phyloP scores from a whole-genome alignment of 30 jellyfish, hydroid and myxozoan genomes.

The Pelagia noctiluca region DNA sequence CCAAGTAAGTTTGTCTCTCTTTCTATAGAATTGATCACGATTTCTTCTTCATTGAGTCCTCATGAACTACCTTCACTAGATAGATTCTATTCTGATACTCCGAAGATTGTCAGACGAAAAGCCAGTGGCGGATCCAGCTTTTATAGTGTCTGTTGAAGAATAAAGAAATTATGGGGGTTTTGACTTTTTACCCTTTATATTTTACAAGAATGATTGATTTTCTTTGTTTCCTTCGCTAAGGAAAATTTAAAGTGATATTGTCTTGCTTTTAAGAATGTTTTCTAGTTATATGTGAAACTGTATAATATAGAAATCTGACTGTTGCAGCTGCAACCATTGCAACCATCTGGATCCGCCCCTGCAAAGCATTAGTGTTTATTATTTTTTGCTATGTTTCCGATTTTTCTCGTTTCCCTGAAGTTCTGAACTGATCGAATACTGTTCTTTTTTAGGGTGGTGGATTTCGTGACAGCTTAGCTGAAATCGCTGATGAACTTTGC shows the following conservation, averaged over 20 bases:
- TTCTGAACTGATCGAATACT: background rate
- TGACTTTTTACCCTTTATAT: too few relatives aligned
- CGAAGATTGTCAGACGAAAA: too few relatives aligned
- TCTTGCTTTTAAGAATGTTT: background rate
- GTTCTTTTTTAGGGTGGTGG: slow-evolving; percentile 89
- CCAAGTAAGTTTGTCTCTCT: slow-evolving; percentile 50
- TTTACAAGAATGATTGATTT: too few relatives aligned
- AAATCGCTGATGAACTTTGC: slow-evolving; percentile 95
- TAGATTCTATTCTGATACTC: too few relatives aligned
- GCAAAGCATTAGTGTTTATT: background rate
- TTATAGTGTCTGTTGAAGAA: too few relatives aligned
- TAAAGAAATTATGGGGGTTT: too few relatives aligned
- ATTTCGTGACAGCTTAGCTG: slow-evolving; percentile 96
- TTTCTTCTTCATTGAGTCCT: background rate
- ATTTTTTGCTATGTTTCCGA: background rate
- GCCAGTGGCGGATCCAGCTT: too few relatives aligned
- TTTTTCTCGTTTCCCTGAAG: too few relatives aligned
- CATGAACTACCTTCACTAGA: too few relatives aligned
- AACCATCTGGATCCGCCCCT: too few relatives aligned
- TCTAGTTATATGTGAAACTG: background rate
- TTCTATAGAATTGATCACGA: background rate
- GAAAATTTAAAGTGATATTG: too few relatives aligned
- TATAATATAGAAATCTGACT: background rate
- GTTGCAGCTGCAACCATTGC: background rate
- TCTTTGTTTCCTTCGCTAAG: too few relatives aligned